phyloP scores from a whole-genome alignment of 1,140 invertebrate species.

The Calliopsis andreniformis region DNA sequence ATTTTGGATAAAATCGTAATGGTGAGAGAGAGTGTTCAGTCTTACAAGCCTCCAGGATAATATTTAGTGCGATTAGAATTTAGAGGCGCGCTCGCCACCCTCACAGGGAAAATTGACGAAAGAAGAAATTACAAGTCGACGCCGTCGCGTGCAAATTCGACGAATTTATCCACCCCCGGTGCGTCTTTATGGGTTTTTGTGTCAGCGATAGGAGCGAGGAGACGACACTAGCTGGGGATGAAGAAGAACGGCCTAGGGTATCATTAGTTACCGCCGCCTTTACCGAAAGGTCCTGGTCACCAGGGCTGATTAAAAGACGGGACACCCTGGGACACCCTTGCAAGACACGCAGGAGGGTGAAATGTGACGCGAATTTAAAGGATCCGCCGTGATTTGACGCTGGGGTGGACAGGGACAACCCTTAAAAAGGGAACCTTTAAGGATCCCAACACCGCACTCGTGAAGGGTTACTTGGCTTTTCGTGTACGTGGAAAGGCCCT shows the following conservation, averaged over 20 bases:
- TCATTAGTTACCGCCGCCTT: conserved; percentile 78
- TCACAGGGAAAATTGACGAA: background rate
- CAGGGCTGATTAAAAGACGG: conserved; percentile 78
- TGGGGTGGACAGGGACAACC: conserved; percentile 73
- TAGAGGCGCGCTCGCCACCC: background rate
- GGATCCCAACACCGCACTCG: conserved; percentile 56
- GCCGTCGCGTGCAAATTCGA: background rate
- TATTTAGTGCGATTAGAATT: background rate
- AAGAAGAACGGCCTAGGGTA: conserved; percentile 66
- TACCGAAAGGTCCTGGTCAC: conserved; percentile 74
- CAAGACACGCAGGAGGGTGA: conserved; percentile 67
- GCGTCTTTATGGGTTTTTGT: conserved; percentile 24
- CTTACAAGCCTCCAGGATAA: too few relatives aligned
- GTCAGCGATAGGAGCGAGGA: conserved; percentile 41
- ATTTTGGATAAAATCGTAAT: background rate
- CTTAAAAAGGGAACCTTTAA: conserved; percentile 78
- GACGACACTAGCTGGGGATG: conserved; percentile 52
- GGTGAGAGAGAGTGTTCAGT: too few relatives aligned
- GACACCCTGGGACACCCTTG: conserved; percentile 53
- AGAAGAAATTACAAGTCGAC: conserved; percentile 18
- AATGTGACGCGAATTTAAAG: conserved; percentile 81
- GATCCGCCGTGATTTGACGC: conserved; percentile 77
- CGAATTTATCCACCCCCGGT: conserved; percentile 11
- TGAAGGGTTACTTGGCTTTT: conserved; percentile 72
- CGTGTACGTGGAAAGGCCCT: conserved; percentile 48